These are phyloP conservation scores for Ochotona curzoniae DNA, from an alignment of 2,113 vertebrate genomes.

Conservation along the genomic window DNA sequence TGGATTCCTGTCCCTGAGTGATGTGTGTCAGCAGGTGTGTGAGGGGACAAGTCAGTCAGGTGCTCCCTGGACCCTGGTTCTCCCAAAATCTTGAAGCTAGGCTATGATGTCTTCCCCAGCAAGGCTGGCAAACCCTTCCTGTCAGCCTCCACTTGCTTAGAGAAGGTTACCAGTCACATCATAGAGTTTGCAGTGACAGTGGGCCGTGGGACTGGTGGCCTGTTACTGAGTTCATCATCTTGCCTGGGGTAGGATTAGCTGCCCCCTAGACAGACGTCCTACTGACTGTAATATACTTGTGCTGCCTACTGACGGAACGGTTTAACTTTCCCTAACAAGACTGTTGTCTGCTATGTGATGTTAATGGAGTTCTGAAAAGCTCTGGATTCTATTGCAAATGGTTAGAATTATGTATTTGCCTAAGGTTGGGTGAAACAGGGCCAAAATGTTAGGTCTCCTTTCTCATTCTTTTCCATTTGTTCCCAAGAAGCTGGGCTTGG, in stretches of 20 bases:
- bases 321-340: constrained; percentile 62
- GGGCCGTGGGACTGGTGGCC: neutral
- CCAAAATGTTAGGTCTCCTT: neutral
- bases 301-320: constrained; percentile 63
- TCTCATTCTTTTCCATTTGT: neutral
- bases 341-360: constrained; percentile 61
- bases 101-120: fast-evolving
- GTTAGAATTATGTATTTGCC: constrained; percentile 49
- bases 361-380: constrained; percentile 62
- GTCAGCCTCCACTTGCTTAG: neutral
- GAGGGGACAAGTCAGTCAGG: neutral
- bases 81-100: neutral
- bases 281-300: constrained; percentile 69
- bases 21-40: neutral
- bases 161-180: neutral
- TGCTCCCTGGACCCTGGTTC: neutral
- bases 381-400: constrained; percentile 53
- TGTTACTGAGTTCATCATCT: neutral
- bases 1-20: no score
- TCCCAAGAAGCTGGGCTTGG: constrained; percentile 15
- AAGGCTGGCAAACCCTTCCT: neutral
- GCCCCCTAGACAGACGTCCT: neutral
- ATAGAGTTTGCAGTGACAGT: neutral
- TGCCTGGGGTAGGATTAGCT: neutral
- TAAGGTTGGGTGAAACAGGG: constrained; percentile 25